A percentile compares a stretch with the other conserved stretches of the same genome.
phyloP scores from a whole-genome alignment of 1,140 invertebrate genomes.

The Musca vetustissima region DNA sequence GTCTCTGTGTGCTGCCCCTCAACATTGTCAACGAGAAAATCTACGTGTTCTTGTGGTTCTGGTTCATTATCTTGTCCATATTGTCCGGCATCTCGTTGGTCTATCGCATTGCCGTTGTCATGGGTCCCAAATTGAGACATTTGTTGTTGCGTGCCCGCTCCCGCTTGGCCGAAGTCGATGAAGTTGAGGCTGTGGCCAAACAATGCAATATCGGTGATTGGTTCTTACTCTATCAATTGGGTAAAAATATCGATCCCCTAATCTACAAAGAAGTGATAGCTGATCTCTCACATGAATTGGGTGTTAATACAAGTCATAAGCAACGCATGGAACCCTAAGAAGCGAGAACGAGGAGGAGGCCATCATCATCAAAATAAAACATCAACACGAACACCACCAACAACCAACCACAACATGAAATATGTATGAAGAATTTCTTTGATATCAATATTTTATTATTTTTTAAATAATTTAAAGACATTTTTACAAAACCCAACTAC shows the following conservation, averaged over 20 bases:
- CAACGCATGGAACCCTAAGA: conserved; percentile 41
- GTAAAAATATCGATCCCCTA: conserved; percentile 89
- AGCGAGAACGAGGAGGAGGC: too few species aligned
- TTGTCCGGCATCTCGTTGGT: conserved; percentile 77
- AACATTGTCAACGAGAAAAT: conserved; percentile 96
- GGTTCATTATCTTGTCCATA: conserved; percentile 84
- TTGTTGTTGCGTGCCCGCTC: conserved; percentile 79
- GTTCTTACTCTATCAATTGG: conserved; percentile 89
- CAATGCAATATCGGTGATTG: conserved; percentile 89
- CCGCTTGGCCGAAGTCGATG: conserved; percentile 71
- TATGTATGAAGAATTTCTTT: conserved; percentile 19
- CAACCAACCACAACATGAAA: not conserved
- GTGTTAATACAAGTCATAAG: conserved; percentile 57
- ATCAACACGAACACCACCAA: too few species aligned
- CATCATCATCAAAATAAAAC: too few species aligned
- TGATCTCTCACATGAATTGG: conserved; percentile 76
- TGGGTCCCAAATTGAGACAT: conserved; percentile 71
- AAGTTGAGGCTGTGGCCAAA: conserved; percentile 77
- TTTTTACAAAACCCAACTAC: conserved; percentile 5
- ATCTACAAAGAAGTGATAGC: conserved; percentile 84
- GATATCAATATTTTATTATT: not conserved
- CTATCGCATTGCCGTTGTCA: conserved; percentile 76
- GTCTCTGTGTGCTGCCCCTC: conserved; percentile 84
- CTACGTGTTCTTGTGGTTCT: conserved; percentile 94
- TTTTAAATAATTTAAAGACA: conserved; percentile 23